Conservation (phyloP, 2,888 invertebrate species). For the Tachystola acroxantha region DNA sequence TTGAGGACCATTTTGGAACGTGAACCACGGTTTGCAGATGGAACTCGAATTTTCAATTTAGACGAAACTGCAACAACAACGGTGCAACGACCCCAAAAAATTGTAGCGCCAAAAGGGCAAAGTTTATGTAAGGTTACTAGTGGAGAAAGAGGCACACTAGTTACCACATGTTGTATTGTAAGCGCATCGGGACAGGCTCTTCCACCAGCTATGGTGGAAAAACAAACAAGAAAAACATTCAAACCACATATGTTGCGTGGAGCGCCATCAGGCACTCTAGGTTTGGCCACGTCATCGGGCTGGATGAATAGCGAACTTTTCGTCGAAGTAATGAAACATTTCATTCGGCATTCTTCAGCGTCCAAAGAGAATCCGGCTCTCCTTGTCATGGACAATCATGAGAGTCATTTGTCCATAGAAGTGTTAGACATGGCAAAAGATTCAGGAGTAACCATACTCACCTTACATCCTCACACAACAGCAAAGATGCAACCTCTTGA, state of each 20-base stretch:
- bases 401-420: slow-evolving; percentile 7
- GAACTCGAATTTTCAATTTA: not conserved
- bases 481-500: slow-evolving; percentile 20
- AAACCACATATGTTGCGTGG: not conserved
- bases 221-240: not conserved
- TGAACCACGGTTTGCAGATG: not conserved
- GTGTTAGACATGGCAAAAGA: slow-evolving; percentile 16
- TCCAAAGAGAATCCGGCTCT: not conserved
- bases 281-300: not conserved
- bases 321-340: not conserved
- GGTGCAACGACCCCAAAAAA: slow-evolving; percentile 2
- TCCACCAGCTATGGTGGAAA: not conserved
- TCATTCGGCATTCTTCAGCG: not conserved
- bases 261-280: not conserved
- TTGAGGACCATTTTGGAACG: not conserved
- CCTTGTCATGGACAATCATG: not conserved
- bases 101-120: slow-evolving; percentile 1
- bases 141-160: not conserved
- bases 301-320: not conserved
- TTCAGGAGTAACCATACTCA: slow-evolving; percentile 17
- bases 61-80: slow-evolving; percentile 5
- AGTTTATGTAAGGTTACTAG: slow-evolving; percentile 1
- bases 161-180: not conserved
- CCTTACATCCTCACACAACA: slow-evolving; percentile 11
- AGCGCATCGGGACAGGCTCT: not conserved